phyloP scores from a whole-genome alignment of 1,140 invertebrate genomes.

The Phymorhynchus buccinoides region DNA sequence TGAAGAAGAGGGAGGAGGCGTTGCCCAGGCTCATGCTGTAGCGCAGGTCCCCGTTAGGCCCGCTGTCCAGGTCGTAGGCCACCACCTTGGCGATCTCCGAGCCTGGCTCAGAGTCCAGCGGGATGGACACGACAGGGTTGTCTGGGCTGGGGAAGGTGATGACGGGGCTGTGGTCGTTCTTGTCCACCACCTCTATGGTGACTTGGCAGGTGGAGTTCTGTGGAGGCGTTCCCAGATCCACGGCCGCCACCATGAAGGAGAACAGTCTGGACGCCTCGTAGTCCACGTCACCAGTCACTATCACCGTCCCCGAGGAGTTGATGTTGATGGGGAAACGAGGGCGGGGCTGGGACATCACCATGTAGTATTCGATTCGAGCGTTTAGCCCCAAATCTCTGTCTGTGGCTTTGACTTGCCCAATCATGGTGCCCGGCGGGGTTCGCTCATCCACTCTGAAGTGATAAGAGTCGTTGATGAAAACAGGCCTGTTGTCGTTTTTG shows the following conservation, averaged over 20 bases:
- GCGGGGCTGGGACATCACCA: constrained; percentile 76
- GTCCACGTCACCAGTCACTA: constrained; percentile 87
- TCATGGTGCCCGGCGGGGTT: constrained; percentile 83
- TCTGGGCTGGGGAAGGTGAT: constrained; percentile 53
- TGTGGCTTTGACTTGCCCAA: constrained; percentile 88
- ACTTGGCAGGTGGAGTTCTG: constrained; percentile 82
- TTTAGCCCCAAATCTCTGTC: constrained; percentile 95
- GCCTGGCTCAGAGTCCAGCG: constrained; percentile 41
- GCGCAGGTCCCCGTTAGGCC: constrained; percentile 51
- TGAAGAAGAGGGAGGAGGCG: constrained; percentile 83
- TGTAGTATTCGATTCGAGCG: constrained; percentile 87
- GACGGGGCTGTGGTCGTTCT: constrained; percentile 75
- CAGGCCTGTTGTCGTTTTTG: constrained; percentile 93
- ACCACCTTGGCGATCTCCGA: constrained; percentile 49
- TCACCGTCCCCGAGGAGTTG: constrained; percentile 80
- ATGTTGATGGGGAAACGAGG: constrained; percentile 36
- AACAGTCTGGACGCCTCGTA: constrained; percentile 88
- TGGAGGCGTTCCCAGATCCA: constrained; percentile 77
- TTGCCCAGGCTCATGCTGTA: constrained; percentile 67
- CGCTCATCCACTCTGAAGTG: constrained; percentile 89
- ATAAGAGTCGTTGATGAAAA: constrained; percentile 86
- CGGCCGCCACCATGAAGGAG: constrained; percentile 89
- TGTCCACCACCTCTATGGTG: constrained; percentile 84
- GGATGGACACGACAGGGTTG: constrained; percentile 54
- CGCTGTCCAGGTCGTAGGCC: constrained; percentile 54